Base-by-base conservation (phyloP, 2,888 invertebrate genomes). In the Lasioglossum pauxillum region DNA sequence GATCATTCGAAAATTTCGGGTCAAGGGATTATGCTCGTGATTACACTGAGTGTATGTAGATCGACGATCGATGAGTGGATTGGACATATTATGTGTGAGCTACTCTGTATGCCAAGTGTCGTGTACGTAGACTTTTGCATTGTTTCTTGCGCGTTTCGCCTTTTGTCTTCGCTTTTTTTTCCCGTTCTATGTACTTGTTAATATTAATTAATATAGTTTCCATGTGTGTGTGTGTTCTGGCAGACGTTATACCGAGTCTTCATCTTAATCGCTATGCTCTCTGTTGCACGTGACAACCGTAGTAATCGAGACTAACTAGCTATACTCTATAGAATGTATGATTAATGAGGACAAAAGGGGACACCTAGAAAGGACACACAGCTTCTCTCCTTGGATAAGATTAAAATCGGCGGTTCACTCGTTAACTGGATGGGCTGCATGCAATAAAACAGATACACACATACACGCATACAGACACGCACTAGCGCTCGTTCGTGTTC, bases 291-390 rank as follows among this genome's bases (percentile, higher is more conserved):
- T 19, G 67, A 35, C 67, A 74, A 49, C 49, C 73, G 19, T 35
- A 49, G 31, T 12, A 53, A 71, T 78, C 38, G 53, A 64, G 46
- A 67, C 72, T 83, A 81, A 84, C 53, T 90, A 89, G 69, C 80
- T 67, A 67, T 75, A 85, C 72, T 75, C 60, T 71, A 78, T 53
- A 71, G 69, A 80, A 79, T 64, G 67, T 72, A 81, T 46, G 53
- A 60, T 35, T 75, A 57, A 77, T 75, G 71, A 80, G 82, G 73
- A 75, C 31, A 77, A 78, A 87, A 76, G 73, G 81, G 73, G 81
- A 85, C 87, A 86, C 78, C 85, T 88, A 90, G 83, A 85, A 82
- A 27, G 82, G 86, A 85, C 78, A 84, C 77, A 87, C 31, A 35
- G 67, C 35, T 73, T 57, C 14, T 79, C 78, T 49, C 19, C 38